phyloP scores from a whole-genome alignment of 2,797 vertebrate species.

The Enoplosus armatus region DNA sequence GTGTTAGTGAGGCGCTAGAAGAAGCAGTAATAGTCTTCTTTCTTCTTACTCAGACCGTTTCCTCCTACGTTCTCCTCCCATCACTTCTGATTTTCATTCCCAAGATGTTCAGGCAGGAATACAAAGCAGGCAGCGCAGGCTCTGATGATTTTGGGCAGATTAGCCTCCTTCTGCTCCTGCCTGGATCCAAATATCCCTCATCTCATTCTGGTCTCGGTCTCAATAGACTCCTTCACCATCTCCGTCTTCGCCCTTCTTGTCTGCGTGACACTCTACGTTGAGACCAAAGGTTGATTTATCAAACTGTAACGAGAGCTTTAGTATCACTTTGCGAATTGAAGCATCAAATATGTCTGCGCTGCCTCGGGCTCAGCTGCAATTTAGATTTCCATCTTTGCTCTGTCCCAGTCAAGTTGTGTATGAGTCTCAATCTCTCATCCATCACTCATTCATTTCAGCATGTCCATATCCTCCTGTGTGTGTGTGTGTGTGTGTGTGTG shows the following conservation, averaged over 20 bases:
- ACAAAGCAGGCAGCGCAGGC: slow-evolving; percentile 71
- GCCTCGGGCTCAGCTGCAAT: slow-evolving; percentile 44
- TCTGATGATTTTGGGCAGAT: slow-evolving; percentile 73
- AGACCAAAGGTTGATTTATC: slow-evolving; percentile 65
- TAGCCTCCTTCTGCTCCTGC: slow-evolving; percentile 70
- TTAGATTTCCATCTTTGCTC: slow-evolving; percentile 57
- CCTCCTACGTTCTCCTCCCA: slow-evolving; percentile 71
- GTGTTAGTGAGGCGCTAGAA: slow-evolving; percentile 26
- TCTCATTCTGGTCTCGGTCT: slow-evolving; percentile 63
- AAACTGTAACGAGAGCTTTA: slow-evolving; percentile 62
- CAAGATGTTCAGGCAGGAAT: slow-evolving; percentile 72
- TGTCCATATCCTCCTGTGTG: background rate
- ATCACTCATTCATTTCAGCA: slow-evolving; percentile 29
- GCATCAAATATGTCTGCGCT: slow-evolving; percentile 46
- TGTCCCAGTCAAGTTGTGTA: slow-evolving; percentile 30
- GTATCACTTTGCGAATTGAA: slow-evolving; percentile 59
- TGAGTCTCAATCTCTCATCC: slow-evolving; percentile 24
- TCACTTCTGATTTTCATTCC: slow-evolving; percentile 75
- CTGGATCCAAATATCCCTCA: slow-evolving; percentile 70
- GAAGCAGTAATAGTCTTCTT: slow-evolving; percentile 58
- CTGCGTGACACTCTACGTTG: slow-evolving; percentile 14
- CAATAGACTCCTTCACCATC: slow-evolving; percentile 48
- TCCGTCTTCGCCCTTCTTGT: slow-evolving; percentile 31
- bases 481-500: background rate
- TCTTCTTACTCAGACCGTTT: slow-evolving; percentile 62